Evolutionary conservation across 1,140 invertebrate genomes (phyloP).

Genomic region (Drosophila jambulina): DNA sequence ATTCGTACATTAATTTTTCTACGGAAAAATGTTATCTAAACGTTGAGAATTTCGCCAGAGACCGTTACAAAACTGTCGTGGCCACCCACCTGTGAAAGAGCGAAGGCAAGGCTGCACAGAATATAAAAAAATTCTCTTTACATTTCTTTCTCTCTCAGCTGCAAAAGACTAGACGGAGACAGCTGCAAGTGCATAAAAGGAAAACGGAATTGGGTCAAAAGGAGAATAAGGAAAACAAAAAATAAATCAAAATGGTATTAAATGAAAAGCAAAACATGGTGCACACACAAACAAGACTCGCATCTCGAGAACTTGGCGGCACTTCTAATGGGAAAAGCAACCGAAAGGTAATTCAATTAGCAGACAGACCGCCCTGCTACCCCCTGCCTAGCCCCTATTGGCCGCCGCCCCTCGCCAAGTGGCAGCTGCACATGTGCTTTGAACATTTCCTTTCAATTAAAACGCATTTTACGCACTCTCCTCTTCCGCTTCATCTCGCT

Average conservation of each 20-base stretch:
- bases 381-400: background rate
- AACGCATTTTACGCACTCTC: slow-evolving; percentile 73
- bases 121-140: slow-evolving; percentile 1
- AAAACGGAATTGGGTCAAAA: slow-evolving; percentile 46
- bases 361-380: slow-evolving; percentile 29
- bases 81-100: background rate
- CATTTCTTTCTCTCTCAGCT: slow-evolving; percentile 48
- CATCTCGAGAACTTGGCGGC: slow-evolving; percentile 45
- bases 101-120: slow-evolving; percentile 1
- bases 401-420: background rate
- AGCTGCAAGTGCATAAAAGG: slow-evolving; percentile 50
- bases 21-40: too few relatives aligned
- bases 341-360: slow-evolving; percentile 76
- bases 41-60: background rate
- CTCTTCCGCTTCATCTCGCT: background rate
- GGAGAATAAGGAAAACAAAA: slow-evolving; percentile 42
- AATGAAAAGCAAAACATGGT: slow-evolving; percentile 54
- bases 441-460: slow-evolving; percentile 80
- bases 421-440: slow-evolving; percentile 65
- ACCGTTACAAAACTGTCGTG: slow-evolving; percentile 4
- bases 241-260: slow-evolving; percentile 59
- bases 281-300: slow-evolving; percentile 9
- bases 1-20: background rate
- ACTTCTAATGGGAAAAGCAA: slow-evolving; percentile 59
- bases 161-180: slow-evolving; percentile 50